Base-by-base conservation (phyloP, 1,140 invertebrate genomes). In the Parapsyche elsis region DNA sequence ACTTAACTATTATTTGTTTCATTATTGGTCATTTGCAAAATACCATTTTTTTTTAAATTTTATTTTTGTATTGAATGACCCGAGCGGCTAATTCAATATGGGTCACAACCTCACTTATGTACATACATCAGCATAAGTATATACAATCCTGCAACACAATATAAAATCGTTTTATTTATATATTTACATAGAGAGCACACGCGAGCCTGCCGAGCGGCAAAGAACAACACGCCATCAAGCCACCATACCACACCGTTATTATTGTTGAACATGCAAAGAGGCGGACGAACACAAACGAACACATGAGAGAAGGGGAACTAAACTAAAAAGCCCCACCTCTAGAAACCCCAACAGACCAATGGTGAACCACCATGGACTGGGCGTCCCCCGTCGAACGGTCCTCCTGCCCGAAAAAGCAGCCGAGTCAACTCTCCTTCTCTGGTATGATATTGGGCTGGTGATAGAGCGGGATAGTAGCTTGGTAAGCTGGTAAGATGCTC, bases 401-500 rank as follows among this genome's bases (percentile, higher is more conserved):
- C 45, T 45, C 38, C 30, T 73, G 44, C 45, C 30, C 0, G 9
- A 73, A 73, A 49, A 73, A 67, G 21, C 64, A 24, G 24, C 26
- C 64, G n/a, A 67, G 4, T 23, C 71, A 19, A 46, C 38, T n/a
- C 5, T 73, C 71, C 38, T 21, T 0, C 16, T 73, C 21, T 38
- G 5, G 5, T 38, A 0, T 16, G 5, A 10, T 21, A 12, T 23
- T 21, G n/a, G 5, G 1, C 1, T 16, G n/a, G 4, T 0, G 16
- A 0, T 7, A 73, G 76, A 78, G 49, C 4, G 70, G 76, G 70
- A 78, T n/a, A 45, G 59, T 44, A n/a, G 38, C 23, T n/a, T n/a
- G n/a, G n/a, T n/a, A n/a, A n/a, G 79, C 45, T 73, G 81, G 59
- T 78, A 82, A 80, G 81, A 80, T 79, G 74, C 46, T 75, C 78